Base-by-base conservation (phyloP, 1,140 invertebrate genomes). In the Drepana arcuata region DNA sequence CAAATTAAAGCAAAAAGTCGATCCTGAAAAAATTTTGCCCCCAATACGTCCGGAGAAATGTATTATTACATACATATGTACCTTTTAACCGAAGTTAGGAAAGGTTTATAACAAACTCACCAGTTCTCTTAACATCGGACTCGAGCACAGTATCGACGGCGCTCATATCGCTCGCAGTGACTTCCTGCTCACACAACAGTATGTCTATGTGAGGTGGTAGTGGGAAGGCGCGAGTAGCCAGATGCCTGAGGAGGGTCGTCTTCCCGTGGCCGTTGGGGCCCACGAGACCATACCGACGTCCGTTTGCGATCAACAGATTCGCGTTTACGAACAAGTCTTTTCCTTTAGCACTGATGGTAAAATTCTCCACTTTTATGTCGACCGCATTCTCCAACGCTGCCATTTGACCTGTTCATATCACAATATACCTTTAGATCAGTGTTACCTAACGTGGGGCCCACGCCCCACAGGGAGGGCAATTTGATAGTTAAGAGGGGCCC, bases 241-340 rank as follows among this genome's bases (percentile, higher is more conserved):
- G 92, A 66, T 99, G 97, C 34, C 96, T 90, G 10, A 99, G 82
- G 9, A 99, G 71, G 0, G 98, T 99, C n/a, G 98, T 99, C 87
- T 99, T 99, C 7, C 98, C 98, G 86, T 99, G 96, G 2, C 98
- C 98, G 85, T 99, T 99, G 2, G 98, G 98, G 24, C 98, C 98
- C 14, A 99, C 97, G 2, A 99, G 84, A 66, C 98, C 98, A 81
- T 99, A 99, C 63, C 96, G 89, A 41, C 97, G 88, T 0, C 96
- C 95, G 63, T 94, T 90, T 2, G 97, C 95, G 52, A 99, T 99
- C 13, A 96, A 84, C 2, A 99, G 82, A 80, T 90, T 95, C 1
- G 98, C 98, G 85, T 99, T 99, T 7, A 96, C 92, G 79, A 99
- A 99, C 11, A 99, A 83, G 74, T 99, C 95, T 63, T 99, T 98